Evolutionary conservation across 2,797 vertebrate genomes (phyloP), one percentile per base, ranked within the genome.

Genomic region (Natrix natrix): DNA sequence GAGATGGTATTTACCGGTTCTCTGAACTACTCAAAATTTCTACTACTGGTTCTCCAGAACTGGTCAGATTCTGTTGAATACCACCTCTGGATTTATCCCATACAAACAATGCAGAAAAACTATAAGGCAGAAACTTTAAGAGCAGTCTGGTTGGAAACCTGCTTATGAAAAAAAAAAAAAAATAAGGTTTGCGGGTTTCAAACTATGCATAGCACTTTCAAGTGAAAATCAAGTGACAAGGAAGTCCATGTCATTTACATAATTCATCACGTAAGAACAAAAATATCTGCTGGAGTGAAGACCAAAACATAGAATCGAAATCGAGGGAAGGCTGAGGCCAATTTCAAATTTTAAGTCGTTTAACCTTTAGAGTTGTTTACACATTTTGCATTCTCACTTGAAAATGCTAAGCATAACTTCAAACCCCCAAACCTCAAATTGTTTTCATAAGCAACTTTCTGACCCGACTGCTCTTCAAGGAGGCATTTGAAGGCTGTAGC

Each of bases 401-500:
- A 83, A 24, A 83, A 83, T 83, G 74, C 74, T 83, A 83, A 48
- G 17, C 37, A 48, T 83, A 48, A 20, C 10, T 48, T 83, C 20
- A 83, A 14, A 43, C 32, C 60, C 10, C 10, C 20, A 57, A 88
- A 88, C 20, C 43, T 88, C 61, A 60, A 55, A 90, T 91, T 92
- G 74, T 61, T 95, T 95, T 59, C 3, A 78, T 55, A 88, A 59
- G 78, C 92, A 87, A 92, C 74, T 37, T 88, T 93, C 24, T 93
- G 78, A 95, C 92, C 89, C 54, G 88, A 28, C 56, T 94, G 91
- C 89, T 91, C 90, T 95, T 94, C 88, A 95, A 92, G 59, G 60
- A 3, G 93, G 83, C 91, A 60, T 91, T 74, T 90, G 13, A 55
- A 95, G 54, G 26, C 78, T 89, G 54, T 92, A 94, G 60, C 87